These are phyloP conservation scores for Agriopis leucophaearia DNA, from an alignment of 2,888 invertebrate genomes.

Conservation along the genomic window DNA sequence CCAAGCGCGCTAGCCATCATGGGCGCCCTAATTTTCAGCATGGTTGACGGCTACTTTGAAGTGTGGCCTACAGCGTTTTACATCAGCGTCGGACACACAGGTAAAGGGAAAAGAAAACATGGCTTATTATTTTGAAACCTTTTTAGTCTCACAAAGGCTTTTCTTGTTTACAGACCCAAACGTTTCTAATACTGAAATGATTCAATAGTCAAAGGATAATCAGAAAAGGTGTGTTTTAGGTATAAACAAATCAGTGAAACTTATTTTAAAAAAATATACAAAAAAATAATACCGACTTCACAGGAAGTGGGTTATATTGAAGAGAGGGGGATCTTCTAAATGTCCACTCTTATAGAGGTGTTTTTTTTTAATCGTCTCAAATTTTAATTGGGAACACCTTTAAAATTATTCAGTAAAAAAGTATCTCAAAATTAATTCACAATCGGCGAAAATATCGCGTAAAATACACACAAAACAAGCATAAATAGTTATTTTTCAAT, in stretches of 20 bases:
- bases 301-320: too few species aligned
- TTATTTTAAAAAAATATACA: too few species aligned
- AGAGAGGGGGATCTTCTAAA: too few species aligned
- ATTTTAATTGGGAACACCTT: too few species aligned
- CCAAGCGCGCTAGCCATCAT: conserved; percentile 86
- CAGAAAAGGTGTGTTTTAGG: conserved; percentile 25
- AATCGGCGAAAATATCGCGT: too few species aligned
- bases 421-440: too few species aligned
- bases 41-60: conserved; percentile 88
- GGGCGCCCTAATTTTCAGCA: conserved; percentile 89
- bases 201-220: conserved; percentile 18
- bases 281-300: too few species aligned
- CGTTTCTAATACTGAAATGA: conserved; percentile 11
- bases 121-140: conserved; percentile 18
- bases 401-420: too few species aligned
- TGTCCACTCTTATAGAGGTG: too few species aligned
- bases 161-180: not conserved
- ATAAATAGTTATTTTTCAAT: too few species aligned
- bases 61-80: conserved; percentile 90
- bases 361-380: too few species aligned
- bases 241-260: conserved; percentile 27
- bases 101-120: conserved; percentile 57
- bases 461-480: too few species aligned
- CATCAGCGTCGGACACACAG: conserved; percentile 90
- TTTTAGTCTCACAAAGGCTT: conserved; percentile 11